A percentile compares a stretch with the other conserved stretches of the same genome.
phyloP scores from a whole-genome alignment of 2,113 vertebrate species.

The Paraplagusia blochii region DNA sequence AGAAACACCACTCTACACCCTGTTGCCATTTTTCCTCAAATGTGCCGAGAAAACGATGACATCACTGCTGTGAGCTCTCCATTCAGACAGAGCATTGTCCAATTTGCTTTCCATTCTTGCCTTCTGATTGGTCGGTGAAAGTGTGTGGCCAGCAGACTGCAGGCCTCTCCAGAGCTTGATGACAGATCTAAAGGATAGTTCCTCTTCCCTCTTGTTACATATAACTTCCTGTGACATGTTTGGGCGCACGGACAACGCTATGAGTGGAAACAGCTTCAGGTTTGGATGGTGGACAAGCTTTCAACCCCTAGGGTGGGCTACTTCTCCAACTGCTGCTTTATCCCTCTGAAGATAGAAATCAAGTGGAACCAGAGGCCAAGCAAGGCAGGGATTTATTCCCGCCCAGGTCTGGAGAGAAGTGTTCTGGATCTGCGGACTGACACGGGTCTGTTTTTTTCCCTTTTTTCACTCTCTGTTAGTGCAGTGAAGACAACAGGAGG shows the following conservation, averaged over 20 bases:
- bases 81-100: constrained; percentile 40
- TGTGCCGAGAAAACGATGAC: constrained; percentile 50
- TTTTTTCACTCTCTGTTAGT: constrained; percentile 23
- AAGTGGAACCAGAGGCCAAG: constrained; percentile 38
- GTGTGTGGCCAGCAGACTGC: constrained; percentile 38
- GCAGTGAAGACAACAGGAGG: constrained; percentile 36
- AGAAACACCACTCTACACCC: not conserved
- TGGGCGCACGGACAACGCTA: constrained; percentile 76
- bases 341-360: constrained; percentile 56
- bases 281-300: constrained; percentile 75
- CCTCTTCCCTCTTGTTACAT: constrained; percentile 73
- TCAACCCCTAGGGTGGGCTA: constrained; percentile 78
- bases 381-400: constrained; percentile 50
- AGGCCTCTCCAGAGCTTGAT: constrained; percentile 56
- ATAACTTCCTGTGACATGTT: constrained; percentile 79
- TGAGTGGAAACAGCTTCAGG: constrained; percentile 79
- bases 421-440: constrained; percentile 29
- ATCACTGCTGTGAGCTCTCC: constrained; percentile 42
- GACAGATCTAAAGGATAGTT: constrained; percentile 78
- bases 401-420: constrained; percentile 33
- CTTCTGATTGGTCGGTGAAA: constrained; percentile 67
- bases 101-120: constrained; percentile 64
- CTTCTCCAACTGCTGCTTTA: constrained; percentile 74
- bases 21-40: constrained; percentile 30
- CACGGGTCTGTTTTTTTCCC: constrained; percentile 48